Evolutionary conservation across 2,888 invertebrate species (phyloP).

Genomic region (Acronicta alni): DNA sequence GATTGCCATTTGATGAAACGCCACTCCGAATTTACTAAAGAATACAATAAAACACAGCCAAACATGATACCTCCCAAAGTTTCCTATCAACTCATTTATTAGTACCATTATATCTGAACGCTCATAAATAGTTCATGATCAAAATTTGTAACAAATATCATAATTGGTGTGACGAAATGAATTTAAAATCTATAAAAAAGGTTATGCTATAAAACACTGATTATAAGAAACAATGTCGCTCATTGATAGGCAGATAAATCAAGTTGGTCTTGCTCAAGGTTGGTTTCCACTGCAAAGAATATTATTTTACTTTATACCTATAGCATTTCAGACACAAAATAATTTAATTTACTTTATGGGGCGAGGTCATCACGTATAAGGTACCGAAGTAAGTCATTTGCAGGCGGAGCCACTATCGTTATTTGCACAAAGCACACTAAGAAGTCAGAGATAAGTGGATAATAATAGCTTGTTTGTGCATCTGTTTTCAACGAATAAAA

Average conservation of each 20-base stretch:
- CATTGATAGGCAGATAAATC: slow-evolving; percentile 32
- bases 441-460: background rate
- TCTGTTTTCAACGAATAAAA: background rate
- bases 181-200: slow-evolving; percentile 13
- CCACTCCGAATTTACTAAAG: slow-evolving; percentile 83
- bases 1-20: slow-evolving; percentile 86
- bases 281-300: slow-evolving; percentile 16
- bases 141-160: slow-evolving; percentile 15
- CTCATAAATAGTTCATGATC: background rate
- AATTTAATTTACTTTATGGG: slow-evolving; percentile 2
- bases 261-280: slow-evolving; percentile 41
- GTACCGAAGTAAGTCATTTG: background rate
- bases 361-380: background rate
- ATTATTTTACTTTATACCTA: slow-evolving; percentile 1
- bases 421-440: slow-evolving; percentile 1
- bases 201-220: slow-evolving; percentile 22
- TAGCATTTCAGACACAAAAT: slow-evolving; percentile 7
- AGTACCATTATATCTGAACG: slow-evolving; percentile 67
- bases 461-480: background rate
- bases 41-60: slow-evolving; percentile 78
- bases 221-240: slow-evolving; percentile 20
- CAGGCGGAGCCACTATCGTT: background rate
- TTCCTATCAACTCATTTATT: slow-evolving; percentile 79
- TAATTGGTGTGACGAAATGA: slow-evolving; percentile 14
- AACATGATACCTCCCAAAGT: slow-evolving; percentile 52